Evolutionary conservation across 2,113 vertebrate genomes (phyloP), one percentile per base, ranked within the genome.

Genomic region (Calyptomena viridis): DNA sequence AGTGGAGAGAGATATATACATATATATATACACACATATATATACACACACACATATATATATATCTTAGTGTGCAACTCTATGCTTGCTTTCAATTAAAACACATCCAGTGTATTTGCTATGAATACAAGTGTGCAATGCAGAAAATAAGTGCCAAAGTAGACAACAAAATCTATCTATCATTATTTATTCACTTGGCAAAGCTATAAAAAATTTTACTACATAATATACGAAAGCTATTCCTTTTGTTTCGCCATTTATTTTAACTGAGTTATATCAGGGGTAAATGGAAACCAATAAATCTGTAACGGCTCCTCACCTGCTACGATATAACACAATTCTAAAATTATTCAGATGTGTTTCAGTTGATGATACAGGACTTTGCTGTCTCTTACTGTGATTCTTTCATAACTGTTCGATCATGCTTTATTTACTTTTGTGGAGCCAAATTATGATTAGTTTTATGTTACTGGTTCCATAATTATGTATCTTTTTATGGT

Each of bases 161-260:
- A 76, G 62, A 64, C 46, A 79, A 58, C 15, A 49, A 89, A 89
- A 64, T 17, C 84, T 58, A 47, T 92, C 89, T 67, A 53, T 94
- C 69, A 79, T 89, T 89, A 92, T 94, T 93, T 93, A 95, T 75
- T 93, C 89, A 87, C 62, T 78, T 62, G 82, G 55, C 25, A 93
- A 95, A 93, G 66, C 62, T 76, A 79, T 93, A 91, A 95, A 95
- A 81, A 46, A 3, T 0, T 84, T 93, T 85, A 91, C 72, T 89
- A 62, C 44, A 46, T 91, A 73, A 94, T 84, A 82, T 76, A 75
- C 74, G 73, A 85, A 73, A 93, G 46, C 69, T 92, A 82, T 85
- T 89, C 53, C 53, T 89, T 89, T 95, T 83, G 87, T 89, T 91
- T n/a, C 39, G 75, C 80, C 66, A 35, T 93, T 94, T 84, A 50